Conservation (phyloP, 2,888 invertebrate genomes). For the Dexiosoma caninum region DNA sequence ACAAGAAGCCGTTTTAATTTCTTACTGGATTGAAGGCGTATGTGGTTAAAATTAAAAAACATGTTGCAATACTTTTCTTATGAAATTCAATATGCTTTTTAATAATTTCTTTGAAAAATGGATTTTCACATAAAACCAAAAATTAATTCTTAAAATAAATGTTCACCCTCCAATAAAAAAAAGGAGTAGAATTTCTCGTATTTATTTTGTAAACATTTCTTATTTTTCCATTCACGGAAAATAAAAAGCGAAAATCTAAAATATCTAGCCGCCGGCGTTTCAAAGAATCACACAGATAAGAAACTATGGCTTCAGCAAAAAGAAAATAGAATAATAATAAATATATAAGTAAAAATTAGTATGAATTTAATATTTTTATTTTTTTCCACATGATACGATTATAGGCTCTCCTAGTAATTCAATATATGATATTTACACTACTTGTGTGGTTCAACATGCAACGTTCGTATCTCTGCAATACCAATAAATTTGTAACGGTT, state of each 20-base stretch:
- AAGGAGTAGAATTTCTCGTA: slow-evolving; percentile 31
- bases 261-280: slow-evolving; percentile 22
- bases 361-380: not conserved
- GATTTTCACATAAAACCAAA: not conserved
- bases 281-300: slow-evolving; percentile 1
- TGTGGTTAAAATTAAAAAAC: not conserved
- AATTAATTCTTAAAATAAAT: not conserved
- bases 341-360: not conserved
- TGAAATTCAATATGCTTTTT: slow-evolving; percentile 45
- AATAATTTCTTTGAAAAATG: slow-evolving; percentile 41
- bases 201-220: slow-evolving; percentile 53
- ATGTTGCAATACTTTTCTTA: slow-evolving; percentile 3
- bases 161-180: not conserved
- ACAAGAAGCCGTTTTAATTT: not conserved
- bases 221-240: slow-evolving; percentile 23
- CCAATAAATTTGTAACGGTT: slow-evolving; percentile 35
- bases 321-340: not conserved
- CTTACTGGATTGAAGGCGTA: not conserved
- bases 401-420: slow-evolving; percentile 20
- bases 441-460: slow-evolving; percentile 43
- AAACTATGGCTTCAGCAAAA: not conserved
- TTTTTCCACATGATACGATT: slow-evolving; percentile 10
- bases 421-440: slow-evolving; percentile 36
- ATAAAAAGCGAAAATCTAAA: no score
- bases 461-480: not conserved